Conservation (phyloP, 1,140 invertebrate species). For the Hyposmocoma kahamanoa region DNA sequence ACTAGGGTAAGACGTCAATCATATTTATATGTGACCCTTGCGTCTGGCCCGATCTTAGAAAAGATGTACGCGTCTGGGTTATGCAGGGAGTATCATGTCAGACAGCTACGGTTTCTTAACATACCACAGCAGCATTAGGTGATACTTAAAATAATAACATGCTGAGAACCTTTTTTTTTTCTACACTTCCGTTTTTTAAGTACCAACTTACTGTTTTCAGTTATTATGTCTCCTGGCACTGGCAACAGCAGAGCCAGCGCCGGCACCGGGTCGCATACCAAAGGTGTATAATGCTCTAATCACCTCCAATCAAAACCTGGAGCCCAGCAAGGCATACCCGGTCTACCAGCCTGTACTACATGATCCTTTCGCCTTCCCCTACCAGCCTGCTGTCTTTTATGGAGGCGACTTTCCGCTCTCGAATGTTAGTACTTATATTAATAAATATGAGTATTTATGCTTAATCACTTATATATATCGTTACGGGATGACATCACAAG, state of each 20-base stretch:
- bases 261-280: conserved; percentile 66
- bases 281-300: conserved; percentile 86
- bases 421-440: conserved; percentile 56
- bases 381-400: conserved; percentile 49
- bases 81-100: too few species aligned
- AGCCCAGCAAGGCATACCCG: conserved; percentile 81
- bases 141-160: too few species aligned
- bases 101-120: too few species aligned
- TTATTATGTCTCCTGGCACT: conserved; percentile 21
- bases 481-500: too few species aligned
- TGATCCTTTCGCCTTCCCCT: conserved; percentile 74
- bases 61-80: too few species aligned
- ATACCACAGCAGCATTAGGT: too few species aligned
- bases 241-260: conserved; percentile 58
- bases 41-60: too few species aligned
- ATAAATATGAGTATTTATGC: too few species aligned
- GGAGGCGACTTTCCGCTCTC: conserved; percentile 41
- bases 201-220: conserved; percentile 29
- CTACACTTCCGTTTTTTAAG: not conserved
- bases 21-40: too few species aligned
- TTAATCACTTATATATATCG: too few species aligned
- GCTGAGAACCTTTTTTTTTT: not conserved
- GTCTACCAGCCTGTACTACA: conserved; percentile 81
- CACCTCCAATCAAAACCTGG: conserved; percentile 82
- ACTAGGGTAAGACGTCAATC: too few species aligned